Percentiles rank a stretch among this genome's conserved stretches.
phyloP scores from a whole-genome alignment of 2,113 vertebrate species.

The Redunca redunca region DNA sequence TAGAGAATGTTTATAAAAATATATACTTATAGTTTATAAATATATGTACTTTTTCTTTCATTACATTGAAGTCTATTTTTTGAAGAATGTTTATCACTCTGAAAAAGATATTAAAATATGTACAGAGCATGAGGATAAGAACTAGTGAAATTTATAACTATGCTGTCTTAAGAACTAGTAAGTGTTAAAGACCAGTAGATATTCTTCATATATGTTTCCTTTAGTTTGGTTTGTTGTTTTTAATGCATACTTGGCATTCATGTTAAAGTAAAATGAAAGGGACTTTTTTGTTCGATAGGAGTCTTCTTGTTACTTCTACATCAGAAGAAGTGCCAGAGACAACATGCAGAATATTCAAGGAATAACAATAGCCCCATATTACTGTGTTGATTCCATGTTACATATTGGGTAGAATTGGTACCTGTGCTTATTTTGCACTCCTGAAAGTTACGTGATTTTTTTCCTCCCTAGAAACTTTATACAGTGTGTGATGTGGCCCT shows the following conservation, averaged over 20 bases:
- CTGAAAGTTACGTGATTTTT: conserved; percentile 32
- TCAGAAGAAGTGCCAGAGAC: not conserved
- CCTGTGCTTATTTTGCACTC: not conserved
- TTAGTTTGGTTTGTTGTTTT: not conserved
- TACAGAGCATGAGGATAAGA: not conserved
- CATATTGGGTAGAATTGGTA: not conserved
- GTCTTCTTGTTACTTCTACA: not conserved
- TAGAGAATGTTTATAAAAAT: not conserved
- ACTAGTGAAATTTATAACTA: not conserved
- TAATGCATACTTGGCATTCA: not conserved
- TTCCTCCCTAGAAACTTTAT: conserved; percentile 91
- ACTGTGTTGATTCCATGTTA: not conserved
- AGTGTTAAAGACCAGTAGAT: not conserved
- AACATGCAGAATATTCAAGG: not conserved
- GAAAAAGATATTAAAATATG: not conserved
- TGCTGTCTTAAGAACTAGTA: not conserved
- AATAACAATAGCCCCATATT: not conserved
- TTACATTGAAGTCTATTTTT: not conserved
- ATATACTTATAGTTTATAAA: not conserved
- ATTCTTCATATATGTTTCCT: not conserved
- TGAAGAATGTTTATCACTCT: not conserved
- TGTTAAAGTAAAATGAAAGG: not conserved
- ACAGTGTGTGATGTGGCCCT: conserved; percentile 98
- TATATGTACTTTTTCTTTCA: not conserved
- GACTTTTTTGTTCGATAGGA: not conserved